Evolutionary conservation across 2,113 vertebrate genomes (phyloP).

Genomic region (Notiomystis cincta): DNA sequence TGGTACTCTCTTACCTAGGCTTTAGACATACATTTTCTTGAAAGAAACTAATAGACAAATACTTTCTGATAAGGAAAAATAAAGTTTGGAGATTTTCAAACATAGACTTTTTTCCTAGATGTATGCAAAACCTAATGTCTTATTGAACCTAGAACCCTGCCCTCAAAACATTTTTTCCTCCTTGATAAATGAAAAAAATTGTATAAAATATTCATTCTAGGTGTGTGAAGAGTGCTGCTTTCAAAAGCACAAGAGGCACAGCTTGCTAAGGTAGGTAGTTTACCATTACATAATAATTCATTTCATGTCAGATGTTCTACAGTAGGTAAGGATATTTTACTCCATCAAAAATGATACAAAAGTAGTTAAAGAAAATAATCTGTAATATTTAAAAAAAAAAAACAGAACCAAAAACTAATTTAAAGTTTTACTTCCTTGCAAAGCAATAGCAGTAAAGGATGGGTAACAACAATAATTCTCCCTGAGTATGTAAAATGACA

Average conservation of each 20-base stretch:
- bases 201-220: neutral
- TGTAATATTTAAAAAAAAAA: neutral
- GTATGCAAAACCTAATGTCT: neutral
- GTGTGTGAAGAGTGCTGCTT: neutral
- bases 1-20: neutral
- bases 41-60: neutral
- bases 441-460: neutral
- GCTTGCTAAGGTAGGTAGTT: neutral
- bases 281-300: neutral
- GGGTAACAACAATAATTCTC: neutral
- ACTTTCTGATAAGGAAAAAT: neutral
- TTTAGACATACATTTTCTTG: neutral
- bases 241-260: neutral
- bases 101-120: neutral
- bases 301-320: neutral
- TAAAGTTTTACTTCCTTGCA: neutral
- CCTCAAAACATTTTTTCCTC: neutral
- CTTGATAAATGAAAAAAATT: neutral
- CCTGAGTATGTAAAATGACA: neutral
- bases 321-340: neutral
- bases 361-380: neutral
- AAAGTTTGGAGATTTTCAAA: neutral
- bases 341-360: slow-evolving; percentile 6
- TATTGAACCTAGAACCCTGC: neutral
- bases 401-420: neutral